Evolutionary conservation across 1,140 invertebrate species (phyloP).

Genomic region (Proales similis): DNA sequence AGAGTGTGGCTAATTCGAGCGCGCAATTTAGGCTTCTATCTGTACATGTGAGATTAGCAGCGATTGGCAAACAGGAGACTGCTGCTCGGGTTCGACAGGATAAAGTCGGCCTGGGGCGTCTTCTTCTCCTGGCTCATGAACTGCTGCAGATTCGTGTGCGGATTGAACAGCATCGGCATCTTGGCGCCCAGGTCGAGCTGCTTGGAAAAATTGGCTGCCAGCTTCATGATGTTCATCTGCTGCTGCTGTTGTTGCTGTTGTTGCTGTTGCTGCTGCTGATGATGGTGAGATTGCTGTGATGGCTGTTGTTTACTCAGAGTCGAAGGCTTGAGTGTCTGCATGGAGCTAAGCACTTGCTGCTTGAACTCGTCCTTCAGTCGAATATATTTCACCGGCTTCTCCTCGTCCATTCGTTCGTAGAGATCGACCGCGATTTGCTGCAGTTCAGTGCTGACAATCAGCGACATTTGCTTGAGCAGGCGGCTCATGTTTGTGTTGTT

Average conservation of each 20-base stretch:
- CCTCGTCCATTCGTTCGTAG: conserved; percentile 19
- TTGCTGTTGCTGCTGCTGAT: conserved; percentile 11
- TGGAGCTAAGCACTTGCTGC: background rate
- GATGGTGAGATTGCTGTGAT: background rate
- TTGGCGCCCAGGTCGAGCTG: background rate
- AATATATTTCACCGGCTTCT: conserved; percentile 35
- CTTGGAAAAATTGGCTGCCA: too few relatives aligned
- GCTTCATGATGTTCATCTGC: conserved; percentile 18
- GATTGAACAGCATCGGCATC: conserved; percentile 12
- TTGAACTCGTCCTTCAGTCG: conserved; percentile 27
- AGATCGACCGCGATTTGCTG: conserved; percentile 29
- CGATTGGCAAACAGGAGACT: too few relatives aligned
- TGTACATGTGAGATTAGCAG: too few relatives aligned
- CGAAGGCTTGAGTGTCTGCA: background rate
- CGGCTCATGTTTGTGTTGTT: conserved; percentile 13
- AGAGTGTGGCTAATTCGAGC: too few relatives aligned
- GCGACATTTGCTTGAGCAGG: conserved; percentile 23
- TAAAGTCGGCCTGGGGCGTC: conserved; percentile 1
- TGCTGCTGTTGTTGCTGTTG: conserved; percentile 24
- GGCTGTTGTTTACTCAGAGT: background rate
- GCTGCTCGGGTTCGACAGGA: too few relatives aligned
- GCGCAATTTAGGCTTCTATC: too few relatives aligned
- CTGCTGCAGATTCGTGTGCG: conserved; percentile 2
- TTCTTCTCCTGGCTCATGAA: conserved; percentile 23
- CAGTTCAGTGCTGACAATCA: conserved; percentile 16